A percentile compares a stretch with the other conserved stretches of the same genome.
Conservation (phyloP, 2,113 vertebrate genomes). For the Pelobates fuscus region DNA sequence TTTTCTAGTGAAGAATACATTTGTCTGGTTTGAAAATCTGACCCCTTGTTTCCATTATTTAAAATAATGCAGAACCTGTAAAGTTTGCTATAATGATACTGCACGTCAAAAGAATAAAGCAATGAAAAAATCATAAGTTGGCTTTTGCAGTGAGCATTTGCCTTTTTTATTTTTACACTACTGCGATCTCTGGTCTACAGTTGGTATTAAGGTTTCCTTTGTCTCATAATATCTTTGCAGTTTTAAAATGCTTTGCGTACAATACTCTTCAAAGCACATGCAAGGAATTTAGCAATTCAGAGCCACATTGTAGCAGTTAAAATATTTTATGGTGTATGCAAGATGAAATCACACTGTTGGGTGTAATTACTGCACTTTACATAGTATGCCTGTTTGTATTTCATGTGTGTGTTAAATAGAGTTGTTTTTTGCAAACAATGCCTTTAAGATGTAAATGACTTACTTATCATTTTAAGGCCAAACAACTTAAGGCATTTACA, state of each 20-base stretch:
- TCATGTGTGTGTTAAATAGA: too few species aligned
- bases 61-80: background rate
- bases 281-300: slow-evolving; percentile 25
- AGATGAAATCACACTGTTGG: slow-evolving; percentile 1
- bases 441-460: too few species aligned
- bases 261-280: slow-evolving; percentile 21
- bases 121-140: slow-evolving; percentile 21
- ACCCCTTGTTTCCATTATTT: too few species aligned
- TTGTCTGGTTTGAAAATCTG: too few species aligned
- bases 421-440: too few species aligned
- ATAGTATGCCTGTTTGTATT: slow-evolving; percentile 3
- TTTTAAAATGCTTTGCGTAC: slow-evolving; percentile 35
- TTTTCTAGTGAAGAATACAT: too few species aligned
- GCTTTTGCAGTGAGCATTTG: slow-evolving; percentile 23
- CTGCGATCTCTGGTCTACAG: slow-evolving; percentile 24
- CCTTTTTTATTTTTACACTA: slow-evolving; percentile 7
- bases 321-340: background rate
- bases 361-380: background rate
- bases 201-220: slow-evolving; percentile 25
- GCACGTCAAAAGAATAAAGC: background rate
- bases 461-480: too few species aligned
- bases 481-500: too few species aligned
- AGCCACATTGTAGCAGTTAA: background rate
- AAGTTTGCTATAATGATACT: background rate
- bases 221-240: slow-evolving; percentile 36